phyloP scores from a whole-genome alignment of 2,113 vertebrate species.

The Setophaga petechia region DNA sequence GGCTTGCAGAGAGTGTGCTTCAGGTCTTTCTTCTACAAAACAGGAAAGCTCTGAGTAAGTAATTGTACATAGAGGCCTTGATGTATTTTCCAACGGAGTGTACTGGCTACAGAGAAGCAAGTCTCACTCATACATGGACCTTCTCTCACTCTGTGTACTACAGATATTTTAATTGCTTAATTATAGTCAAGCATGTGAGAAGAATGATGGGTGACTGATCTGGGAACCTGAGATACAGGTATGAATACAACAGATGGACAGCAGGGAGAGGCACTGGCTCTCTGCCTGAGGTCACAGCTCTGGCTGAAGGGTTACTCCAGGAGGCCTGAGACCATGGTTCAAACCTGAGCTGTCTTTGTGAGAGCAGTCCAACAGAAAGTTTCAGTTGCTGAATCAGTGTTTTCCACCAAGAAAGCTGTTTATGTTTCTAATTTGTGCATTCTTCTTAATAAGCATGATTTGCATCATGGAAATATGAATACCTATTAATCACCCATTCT shows the following conservation, averaged over 20 bases:
- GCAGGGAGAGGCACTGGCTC: not conserved
- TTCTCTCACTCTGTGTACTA: not conserved
- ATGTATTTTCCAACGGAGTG: not conserved
- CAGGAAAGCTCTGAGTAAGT: not conserved
- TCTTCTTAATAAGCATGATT: not conserved
- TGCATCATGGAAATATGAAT: not conserved
- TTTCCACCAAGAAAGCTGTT: not conserved
- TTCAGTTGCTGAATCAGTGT: not conserved
- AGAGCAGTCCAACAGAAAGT: not conserved
- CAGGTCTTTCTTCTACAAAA: not conserved
- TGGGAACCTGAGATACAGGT: not conserved
- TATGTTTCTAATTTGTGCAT: not conserved
- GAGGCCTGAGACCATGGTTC: not conserved
- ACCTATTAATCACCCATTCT: slow-evolving; percentile 16
- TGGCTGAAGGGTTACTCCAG: not conserved
- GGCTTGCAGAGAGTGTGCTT: not conserved
- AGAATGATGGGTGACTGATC: not conserved
- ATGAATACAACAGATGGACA: not conserved
- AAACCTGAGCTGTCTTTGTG: not conserved
- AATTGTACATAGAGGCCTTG: not conserved
- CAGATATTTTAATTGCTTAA: not conserved
- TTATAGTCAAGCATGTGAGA: not conserved
- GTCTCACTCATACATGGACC: not conserved
- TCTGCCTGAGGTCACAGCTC: not conserved
- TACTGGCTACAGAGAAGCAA: not conserved